Conservation (phyloP, 2,113 vertebrate genomes). For the Erythrocercus mccallii region DNA sequence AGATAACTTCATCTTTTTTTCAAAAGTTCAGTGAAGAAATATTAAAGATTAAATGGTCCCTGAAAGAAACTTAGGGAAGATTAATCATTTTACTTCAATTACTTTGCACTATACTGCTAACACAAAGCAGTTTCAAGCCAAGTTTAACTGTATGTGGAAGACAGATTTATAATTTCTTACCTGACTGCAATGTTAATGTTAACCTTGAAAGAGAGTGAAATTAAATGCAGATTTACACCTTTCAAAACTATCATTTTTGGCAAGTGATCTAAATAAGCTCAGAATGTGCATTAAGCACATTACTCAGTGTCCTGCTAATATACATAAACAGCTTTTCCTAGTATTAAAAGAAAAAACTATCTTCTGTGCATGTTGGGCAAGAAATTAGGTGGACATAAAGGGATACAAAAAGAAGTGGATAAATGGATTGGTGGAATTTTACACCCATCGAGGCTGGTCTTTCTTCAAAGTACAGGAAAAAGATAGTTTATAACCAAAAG, state of each 20-base stretch:
- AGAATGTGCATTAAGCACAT: background rate
- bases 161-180: background rate
- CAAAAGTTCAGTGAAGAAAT: background rate
- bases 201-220: background rate
- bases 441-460: background rate
- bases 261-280: background rate
- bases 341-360: background rate
- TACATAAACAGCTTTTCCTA: background rate
- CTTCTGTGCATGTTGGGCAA: background rate
- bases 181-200: background rate
- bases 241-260: background rate
- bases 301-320: background rate
- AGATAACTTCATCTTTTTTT: background rate
- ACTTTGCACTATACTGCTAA: background rate
- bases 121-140: background rate
- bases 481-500: background rate
- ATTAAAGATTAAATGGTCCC: background rate
- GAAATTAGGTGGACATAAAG: background rate
- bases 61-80: background rate
- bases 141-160: constrained; percentile 1
- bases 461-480: background rate
- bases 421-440: background rate
- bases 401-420: background rate
- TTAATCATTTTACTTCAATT: background rate
- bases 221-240: background rate